Evolutionary conservation across 2,797 vertebrate genomes (phyloP).

Genomic region (Phrynocephalus vlangalii): DNA sequence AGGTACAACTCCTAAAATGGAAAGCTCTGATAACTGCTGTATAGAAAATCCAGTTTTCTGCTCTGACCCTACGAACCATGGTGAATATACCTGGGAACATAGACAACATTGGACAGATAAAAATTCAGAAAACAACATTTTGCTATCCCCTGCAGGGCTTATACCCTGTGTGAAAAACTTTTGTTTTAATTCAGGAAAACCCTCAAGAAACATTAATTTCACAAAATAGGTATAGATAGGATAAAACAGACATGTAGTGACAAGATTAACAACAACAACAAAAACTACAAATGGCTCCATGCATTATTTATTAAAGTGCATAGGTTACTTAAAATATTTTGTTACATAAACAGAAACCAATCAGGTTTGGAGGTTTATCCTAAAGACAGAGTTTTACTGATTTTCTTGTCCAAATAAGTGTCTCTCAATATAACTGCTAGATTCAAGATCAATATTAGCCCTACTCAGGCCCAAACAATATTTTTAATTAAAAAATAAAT

Average conservation of each 20-base stretch:
- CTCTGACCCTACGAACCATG: conserved; percentile 17
- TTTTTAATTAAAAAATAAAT: conserved; percentile 54
- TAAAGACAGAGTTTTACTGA: conserved; percentile 22
- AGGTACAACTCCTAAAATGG: too few relatives aligned
- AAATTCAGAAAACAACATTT: conserved; percentile 9
- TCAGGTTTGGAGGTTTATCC: background rate
- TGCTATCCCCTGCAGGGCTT: background rate
- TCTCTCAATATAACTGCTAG: conserved; percentile 37
- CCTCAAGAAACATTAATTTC: conserved; percentile 2
- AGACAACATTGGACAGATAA: background rate
- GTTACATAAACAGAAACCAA: conserved; percentile 33
- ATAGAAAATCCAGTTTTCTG: background rate
- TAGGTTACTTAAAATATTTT: conserved; percentile 17
- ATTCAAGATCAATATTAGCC: conserved; percentile 47
- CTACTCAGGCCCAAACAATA: conserved; percentile 11
- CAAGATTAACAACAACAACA: background rate
- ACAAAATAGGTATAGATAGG: conserved; percentile 7
- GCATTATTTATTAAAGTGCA: conserved; percentile 32
- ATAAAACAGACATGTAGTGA: conserved; percentile 22
- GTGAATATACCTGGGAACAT: background rate
- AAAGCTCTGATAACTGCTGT: too few relatives aligned
- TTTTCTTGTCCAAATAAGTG: conserved; percentile 41
- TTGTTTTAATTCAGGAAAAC: conserved; percentile 32
- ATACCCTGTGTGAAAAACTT: background rate
- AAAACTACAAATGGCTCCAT: background rate